Conservation (phyloP, 2,888 invertebrate species). For the Aproaerema taeniolella region DNA sequence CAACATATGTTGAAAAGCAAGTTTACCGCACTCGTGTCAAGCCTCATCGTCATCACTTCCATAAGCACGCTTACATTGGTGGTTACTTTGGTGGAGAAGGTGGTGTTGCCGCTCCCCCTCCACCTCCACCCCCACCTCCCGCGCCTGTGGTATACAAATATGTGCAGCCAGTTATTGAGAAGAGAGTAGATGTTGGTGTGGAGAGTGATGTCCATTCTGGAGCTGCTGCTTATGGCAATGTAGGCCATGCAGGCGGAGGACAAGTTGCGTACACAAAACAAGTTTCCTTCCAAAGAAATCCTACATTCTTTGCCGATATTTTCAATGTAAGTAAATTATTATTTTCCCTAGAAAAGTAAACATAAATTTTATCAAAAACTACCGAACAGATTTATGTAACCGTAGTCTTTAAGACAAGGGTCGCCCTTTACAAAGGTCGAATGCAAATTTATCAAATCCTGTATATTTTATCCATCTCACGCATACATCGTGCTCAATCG, state of each 20-base stretch:
- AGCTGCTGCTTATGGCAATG: conserved; percentile 23
- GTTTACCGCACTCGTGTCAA: conserved; percentile 44
- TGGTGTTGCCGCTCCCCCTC: conserved; percentile 26
- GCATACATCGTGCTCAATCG: too few species aligned
- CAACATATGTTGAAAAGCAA: conserved; percentile 41
- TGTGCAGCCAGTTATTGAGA: conserved; percentile 36
- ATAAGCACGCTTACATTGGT: conserved; percentile 47
- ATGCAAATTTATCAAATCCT: conserved; percentile 3
- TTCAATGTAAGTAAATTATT: conserved; percentile 81
- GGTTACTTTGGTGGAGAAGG: conserved; percentile 46
- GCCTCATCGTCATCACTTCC: conserved; percentile 46
- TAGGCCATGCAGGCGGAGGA: conserved; percentile 29
- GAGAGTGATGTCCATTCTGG: conserved; percentile 33
- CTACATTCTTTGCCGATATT: conserved; percentile 77
- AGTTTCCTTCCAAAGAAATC: conserved; percentile 45
- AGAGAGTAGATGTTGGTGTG: conserved; percentile 47
- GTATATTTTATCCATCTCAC: too few species aligned
- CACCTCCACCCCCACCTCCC: conserved; percentile 15
- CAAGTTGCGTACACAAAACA: conserved; percentile 43
- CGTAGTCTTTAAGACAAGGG: conserved; percentile 1
- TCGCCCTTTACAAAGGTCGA: not conserved
- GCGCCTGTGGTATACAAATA: conserved; percentile 21
- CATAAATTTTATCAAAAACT: not conserved
- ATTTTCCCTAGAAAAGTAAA: not conserved
- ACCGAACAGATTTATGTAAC: not conserved